These are phyloP conservation scores for Neomonachus schauinslandi DNA, from an alignment of 2,113 vertebrate species.

Conservation along the genomic window DNA sequence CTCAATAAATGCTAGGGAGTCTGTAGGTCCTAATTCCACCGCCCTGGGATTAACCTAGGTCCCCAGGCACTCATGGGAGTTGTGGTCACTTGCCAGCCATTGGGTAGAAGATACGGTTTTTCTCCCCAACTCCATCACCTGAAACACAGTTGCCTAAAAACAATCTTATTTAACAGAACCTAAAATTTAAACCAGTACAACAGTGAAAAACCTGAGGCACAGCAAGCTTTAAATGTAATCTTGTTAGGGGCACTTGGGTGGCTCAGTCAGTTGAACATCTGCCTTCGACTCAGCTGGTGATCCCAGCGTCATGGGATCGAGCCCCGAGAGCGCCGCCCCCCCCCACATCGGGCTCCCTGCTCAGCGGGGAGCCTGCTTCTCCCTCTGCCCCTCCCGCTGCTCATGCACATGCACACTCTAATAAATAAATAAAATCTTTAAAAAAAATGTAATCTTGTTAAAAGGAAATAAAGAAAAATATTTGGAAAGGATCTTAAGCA, in stretches of 20 bases:
- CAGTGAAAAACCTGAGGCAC: not conserved
- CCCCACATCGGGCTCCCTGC: not conserved
- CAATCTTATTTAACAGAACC: not conserved
- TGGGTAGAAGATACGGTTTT: not conserved
- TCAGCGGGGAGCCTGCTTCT: not conserved
- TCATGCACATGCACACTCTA: not conserved
- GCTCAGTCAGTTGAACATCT: not conserved
- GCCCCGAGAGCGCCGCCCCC: not conserved
- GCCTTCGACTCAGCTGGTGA: not conserved
- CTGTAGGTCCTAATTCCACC: not conserved
- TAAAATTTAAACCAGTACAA: not conserved
- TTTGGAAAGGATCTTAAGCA: not conserved
- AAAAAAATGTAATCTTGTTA: not conserved
- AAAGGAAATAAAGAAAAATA: conserved; percentile 26
- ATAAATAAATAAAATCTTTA: not conserved
- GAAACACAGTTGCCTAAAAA: not conserved
- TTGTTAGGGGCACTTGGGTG: not conserved
- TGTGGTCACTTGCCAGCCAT: not conserved
- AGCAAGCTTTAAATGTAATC: not conserved
- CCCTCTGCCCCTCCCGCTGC: not conserved
- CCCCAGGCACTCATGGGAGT: not conserved
- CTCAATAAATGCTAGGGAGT: not conserved
- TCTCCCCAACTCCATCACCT: not conserved
- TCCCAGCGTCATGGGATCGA: not conserved
- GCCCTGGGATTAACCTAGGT: not conserved